Conservation (phyloP, 2,797 vertebrate species). For the Emys orbicularis region DNA sequence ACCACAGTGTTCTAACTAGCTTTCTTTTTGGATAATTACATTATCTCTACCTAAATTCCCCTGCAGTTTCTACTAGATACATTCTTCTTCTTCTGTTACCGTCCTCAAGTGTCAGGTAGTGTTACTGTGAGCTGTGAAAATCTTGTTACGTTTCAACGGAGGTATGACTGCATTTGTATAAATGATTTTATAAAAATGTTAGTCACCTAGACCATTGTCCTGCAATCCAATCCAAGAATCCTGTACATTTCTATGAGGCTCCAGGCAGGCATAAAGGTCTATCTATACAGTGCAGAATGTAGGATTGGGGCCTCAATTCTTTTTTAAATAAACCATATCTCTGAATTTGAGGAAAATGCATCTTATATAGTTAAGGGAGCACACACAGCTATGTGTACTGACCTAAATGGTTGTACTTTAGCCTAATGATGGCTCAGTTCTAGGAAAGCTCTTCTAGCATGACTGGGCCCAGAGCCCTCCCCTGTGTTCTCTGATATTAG, state of each 20-base stretch:
- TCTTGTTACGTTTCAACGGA: neutral
- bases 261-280: neutral
- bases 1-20: neutral
- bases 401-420: neutral
- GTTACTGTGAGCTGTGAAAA: neutral
- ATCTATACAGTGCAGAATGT: neutral
- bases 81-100: neutral
- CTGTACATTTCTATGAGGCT: neutral
- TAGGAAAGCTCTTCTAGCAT: neutral
- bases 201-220: neutral
- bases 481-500: neutral
- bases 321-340: neutral
- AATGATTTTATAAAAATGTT: neutral
- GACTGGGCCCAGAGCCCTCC: neutral
- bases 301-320: neutral
- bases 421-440: neutral
- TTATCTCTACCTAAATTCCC: neutral
- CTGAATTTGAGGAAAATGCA: neutral
- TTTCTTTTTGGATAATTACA: neutral
- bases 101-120: neutral
- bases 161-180: neutral
- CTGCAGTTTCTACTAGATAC: neutral
- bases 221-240: neutral
- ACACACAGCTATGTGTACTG: neutral
- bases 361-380: neutral